These are phyloP conservation scores for Hozukius guyotensis DNA, from an alignment of 2,797 vertebrate genomes.

Conservation along the genomic window DNA sequence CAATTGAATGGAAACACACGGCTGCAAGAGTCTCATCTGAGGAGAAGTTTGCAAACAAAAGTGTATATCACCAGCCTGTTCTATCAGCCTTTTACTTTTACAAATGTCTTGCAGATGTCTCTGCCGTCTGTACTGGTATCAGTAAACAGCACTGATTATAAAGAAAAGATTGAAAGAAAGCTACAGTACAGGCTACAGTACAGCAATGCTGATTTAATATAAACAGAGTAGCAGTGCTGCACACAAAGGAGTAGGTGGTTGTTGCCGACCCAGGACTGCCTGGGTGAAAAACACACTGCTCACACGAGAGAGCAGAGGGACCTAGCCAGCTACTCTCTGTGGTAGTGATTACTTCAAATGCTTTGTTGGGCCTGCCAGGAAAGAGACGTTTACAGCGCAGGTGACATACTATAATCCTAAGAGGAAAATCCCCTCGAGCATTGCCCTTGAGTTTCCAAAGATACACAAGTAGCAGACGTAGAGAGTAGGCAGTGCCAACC, in stretches of 20 bases:
- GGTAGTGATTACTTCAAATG: slow-evolving; percentile 26
- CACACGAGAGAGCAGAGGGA: neutral
- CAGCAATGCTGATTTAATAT: neutral
- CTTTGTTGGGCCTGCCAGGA: slow-evolving; percentile 19
- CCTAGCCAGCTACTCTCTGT: slow-evolving; percentile 15
- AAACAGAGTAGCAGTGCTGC: neutral
- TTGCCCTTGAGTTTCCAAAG: slow-evolving; percentile 25
- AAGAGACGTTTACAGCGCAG: slow-evolving; percentile 41
- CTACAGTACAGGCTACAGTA: neutral
- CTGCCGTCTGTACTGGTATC: neutral
- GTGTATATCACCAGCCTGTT: neutral
- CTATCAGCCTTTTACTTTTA: neutral
- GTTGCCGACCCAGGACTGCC: neutral
- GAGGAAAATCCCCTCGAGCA: slow-evolving; percentile 31
- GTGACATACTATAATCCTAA: slow-evolving; percentile 39
- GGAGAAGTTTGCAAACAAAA: neutral
- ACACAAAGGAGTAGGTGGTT: neutral
- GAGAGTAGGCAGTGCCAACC: neutral
- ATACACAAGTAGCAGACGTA: slow-evolving; percentile 11
- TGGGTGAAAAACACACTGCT: slow-evolving; percentile 13
- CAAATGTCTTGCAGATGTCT: neutral
- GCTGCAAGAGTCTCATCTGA: too few species aligned
- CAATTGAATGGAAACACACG: too few species aligned
- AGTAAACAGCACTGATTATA: neutral
- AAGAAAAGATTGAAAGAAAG: neutral